A percentile compares a stretch with the other conserved stretches of the same genome.
These are phyloP conservation scores for Anhinga anhinga DNA, from an alignment of 2,113 vertebrate genomes.

Conservation along the genomic window DNA sequence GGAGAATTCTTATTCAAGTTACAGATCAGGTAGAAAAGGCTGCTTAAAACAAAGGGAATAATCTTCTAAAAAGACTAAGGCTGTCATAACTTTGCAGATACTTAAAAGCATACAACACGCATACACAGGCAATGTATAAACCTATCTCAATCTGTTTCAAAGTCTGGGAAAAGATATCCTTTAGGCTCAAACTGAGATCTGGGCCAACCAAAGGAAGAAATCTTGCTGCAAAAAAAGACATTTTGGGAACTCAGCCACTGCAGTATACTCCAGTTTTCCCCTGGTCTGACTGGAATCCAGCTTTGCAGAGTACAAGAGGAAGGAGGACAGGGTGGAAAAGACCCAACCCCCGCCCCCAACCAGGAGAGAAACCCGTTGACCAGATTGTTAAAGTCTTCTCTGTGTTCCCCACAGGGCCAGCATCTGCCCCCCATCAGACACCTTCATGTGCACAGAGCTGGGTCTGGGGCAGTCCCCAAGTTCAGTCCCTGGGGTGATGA, in stretches of 20 bases:
- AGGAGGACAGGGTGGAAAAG: background rate
- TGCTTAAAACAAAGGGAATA: background rate
- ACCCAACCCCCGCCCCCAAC: rapidly evolving
- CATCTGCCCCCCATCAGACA: background rate
- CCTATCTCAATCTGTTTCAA: background rate
- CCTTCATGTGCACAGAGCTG: rapidly evolving
- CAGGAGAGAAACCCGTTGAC: background rate
- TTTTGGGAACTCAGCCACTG: background rate
- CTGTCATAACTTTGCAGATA: background rate
- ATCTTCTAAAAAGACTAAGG: background rate
- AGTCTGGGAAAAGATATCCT: background rate
- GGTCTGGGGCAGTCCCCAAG: background rate
- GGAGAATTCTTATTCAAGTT: background rate
- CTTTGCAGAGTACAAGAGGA: background rate
- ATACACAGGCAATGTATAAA: background rate
- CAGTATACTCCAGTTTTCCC: background rate
- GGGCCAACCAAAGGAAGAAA: background rate
- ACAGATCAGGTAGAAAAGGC: background rate
- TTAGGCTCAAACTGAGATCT: background rate
- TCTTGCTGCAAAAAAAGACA: background rate
- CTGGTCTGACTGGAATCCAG: background rate
- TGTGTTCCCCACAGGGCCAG: background rate
- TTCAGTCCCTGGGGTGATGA: background rate
- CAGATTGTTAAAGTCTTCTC: background rate
- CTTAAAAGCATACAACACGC: background rate